phyloP scores from a whole-genome alignment of 2,888 invertebrate genomes.

The Allacma fusca region DNA sequence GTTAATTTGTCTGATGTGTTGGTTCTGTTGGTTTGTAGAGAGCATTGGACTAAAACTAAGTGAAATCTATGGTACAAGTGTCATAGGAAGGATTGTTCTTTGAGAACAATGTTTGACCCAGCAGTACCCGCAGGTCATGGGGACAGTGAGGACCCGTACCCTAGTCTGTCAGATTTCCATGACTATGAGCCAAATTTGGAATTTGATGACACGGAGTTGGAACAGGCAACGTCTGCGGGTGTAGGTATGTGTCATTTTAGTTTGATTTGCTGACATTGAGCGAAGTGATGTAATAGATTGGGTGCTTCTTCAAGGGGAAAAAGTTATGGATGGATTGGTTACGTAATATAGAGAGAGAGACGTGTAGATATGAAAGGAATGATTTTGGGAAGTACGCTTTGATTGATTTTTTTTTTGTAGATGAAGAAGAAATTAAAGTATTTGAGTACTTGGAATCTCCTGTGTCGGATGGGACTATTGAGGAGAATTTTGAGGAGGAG shows the following conservation, averaged over 20 bases:
- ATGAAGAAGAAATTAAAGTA: conserved; percentile 58
- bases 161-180: conserved; percentile 88
- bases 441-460: conserved; percentile 72
- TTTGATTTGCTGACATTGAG: neutral
- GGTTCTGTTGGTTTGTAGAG: neutral
- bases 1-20: no score
- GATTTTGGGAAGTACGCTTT: neutral
- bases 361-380: no score
- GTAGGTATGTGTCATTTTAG: conserved; percentile 62
- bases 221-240: conserved; percentile 76
- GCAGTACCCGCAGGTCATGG: conserved; percentile 38
- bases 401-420: conserved; percentile 21
- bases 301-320: no score
- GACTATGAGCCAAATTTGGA: conserved; percentile 95
- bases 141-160: conserved; percentile 75
- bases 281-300: conserved; percentile 1
- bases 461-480: conserved; percentile 85
- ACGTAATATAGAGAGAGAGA: neutral
- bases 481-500: conserved; percentile 90
- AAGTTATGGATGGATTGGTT: neutral
- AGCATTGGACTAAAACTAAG: neutral
- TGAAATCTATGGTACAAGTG: neutral
- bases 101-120: conserved; percentile 32
- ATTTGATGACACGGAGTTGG: conserved; percentile 93
- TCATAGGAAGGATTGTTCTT: neutral